These are phyloP conservation scores for Gandaritis pyraliata DNA, from an alignment of 2,888 invertebrate genomes.

Conservation along the genomic window DNA sequence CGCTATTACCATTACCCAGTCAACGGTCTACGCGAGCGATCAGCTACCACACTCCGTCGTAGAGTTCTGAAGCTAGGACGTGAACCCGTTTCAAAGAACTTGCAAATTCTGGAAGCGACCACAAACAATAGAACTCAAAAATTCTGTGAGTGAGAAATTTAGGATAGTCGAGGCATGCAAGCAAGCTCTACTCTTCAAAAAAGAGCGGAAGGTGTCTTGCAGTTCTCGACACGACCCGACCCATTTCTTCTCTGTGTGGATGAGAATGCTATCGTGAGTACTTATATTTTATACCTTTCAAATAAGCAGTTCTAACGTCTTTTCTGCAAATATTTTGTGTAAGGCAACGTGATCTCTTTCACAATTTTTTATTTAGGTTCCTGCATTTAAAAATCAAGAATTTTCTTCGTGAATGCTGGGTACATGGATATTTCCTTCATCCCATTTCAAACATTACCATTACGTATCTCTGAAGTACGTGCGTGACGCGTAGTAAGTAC, in stretches of 20 bases:
- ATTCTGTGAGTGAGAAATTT: slow-evolving; percentile 31
- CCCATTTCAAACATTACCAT: too few relatives aligned
- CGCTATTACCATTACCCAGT: slow-evolving; percentile 61
- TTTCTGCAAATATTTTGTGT: too few relatives aligned
- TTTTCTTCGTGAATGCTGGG: too few relatives aligned
- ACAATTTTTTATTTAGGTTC: too few relatives aligned
- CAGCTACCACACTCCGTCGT: slow-evolving; percentile 47
- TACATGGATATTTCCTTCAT: too few relatives aligned
- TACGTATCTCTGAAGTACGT: too few relatives aligned
- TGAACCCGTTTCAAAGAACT: slow-evolving; percentile 11
- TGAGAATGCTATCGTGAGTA: slow-evolving; percentile 42
- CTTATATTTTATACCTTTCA: not conserved
- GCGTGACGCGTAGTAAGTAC: too few relatives aligned
- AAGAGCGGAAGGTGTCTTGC: slow-evolving; percentile 11
- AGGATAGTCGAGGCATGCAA: slow-evolving; percentile 31
- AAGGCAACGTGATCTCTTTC: too few relatives aligned
- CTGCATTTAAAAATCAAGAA: too few relatives aligned
- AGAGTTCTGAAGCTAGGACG: slow-evolving; percentile 16
- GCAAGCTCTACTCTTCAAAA: slow-evolving; percentile 17
- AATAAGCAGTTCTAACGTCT: too few relatives aligned
- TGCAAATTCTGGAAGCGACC: not conserved
- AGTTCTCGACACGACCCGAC: slow-evolving; percentile 10
- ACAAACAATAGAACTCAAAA: slow-evolving; percentile 2
- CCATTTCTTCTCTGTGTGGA: slow-evolving; percentile 6
- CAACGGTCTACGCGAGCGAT: slow-evolving; percentile 57